phyloP scores from a whole-genome alignment of 1,140 invertebrate genomes.

The Mizuhopecten yessoensis region DNA sequence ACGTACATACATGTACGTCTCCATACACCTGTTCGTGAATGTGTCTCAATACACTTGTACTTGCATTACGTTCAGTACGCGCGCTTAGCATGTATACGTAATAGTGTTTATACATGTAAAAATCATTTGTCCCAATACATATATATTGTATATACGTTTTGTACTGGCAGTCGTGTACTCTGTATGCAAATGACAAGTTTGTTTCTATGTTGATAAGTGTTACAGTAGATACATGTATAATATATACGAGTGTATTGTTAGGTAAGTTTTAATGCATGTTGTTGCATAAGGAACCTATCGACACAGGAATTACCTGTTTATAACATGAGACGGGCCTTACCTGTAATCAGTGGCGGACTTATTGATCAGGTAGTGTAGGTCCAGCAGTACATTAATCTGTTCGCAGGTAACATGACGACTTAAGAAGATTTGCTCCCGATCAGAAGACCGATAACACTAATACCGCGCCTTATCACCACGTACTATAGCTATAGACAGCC shows the following conservation, averaged over 20 bases:
- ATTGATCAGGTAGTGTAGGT: not conserved
- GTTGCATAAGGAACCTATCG: not conserved
- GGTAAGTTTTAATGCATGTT: not conserved
- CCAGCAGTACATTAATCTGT: conserved; percentile 9
- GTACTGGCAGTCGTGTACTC: no score
- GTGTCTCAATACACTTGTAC: no score
- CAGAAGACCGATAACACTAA: not conserved
- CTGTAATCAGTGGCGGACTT: not conserved
- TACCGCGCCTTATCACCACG: not conserved
- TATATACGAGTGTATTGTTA: not conserved
- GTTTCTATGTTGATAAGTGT: not conserved
- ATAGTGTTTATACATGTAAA: no score
- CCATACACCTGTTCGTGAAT: no score
- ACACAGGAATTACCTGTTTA: not conserved
- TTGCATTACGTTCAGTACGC: no score
- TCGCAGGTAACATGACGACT: not conserved
- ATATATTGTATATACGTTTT: no score
- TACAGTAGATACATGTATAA: no score
- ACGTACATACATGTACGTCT: no score
- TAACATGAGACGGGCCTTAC: not conserved
- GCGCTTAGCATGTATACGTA: no score
- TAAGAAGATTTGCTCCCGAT: not conserved
- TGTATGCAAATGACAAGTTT: not conserved
- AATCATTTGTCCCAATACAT: no score
- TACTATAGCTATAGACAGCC: not conserved